A percentile compares a stretch with the other conserved stretches of the same genome.
These are phyloP conservation scores for Pungitius pungitius DNA, from an alignment of 2,113 vertebrate genomes.

Conservation along the genomic window DNA sequence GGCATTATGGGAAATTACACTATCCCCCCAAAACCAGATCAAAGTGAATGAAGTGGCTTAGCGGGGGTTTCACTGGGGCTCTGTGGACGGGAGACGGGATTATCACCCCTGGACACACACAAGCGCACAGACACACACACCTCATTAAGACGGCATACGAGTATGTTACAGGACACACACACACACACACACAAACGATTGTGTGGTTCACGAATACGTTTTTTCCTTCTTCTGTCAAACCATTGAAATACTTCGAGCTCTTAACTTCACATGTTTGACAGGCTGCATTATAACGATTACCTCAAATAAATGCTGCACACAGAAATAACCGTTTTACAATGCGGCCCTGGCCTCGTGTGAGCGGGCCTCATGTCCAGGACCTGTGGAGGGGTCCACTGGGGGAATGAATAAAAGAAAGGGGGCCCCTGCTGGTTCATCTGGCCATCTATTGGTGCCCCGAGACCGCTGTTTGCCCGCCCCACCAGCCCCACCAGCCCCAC, in stretches of 20 bases:
- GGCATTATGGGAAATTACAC: slow-evolving; percentile 88
- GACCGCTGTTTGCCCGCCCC: slow-evolving; percentile 77
- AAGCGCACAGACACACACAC: slow-evolving; percentile 24
- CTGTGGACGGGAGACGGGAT: slow-evolving; percentile 77
- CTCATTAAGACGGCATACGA: slow-evolving; percentile 45
- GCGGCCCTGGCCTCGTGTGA: slow-evolving; percentile 22
- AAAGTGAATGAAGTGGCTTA: slow-evolving; percentile 86
- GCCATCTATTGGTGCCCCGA: slow-evolving; percentile 88
- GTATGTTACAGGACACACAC: slow-evolving; percentile 19
- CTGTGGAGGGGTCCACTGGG: slow-evolving; percentile 70
- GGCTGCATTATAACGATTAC: slow-evolving; percentile 13
- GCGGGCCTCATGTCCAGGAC: slow-evolving; percentile 60
- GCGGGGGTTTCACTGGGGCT: slow-evolving; percentile 75
- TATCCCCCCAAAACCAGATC: slow-evolving; percentile 87
- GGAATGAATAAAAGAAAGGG: slow-evolving; percentile 80
- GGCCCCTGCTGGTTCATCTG: slow-evolving; percentile 88
- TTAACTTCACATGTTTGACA: not conserved
- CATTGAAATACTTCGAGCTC: not conserved
- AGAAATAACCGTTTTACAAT: slow-evolving; percentile 34
- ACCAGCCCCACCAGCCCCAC: slow-evolving; percentile 55
- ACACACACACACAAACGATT: not conserved
- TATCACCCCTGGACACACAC: slow-evolving; percentile 72
- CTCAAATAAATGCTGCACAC: slow-evolving; percentile 21
- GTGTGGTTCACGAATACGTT: not conserved
- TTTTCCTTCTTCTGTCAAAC: not conserved